phyloP scores from a whole-genome alignment of 2,797 vertebrate species.

The Pitangus sulphuratus region DNA sequence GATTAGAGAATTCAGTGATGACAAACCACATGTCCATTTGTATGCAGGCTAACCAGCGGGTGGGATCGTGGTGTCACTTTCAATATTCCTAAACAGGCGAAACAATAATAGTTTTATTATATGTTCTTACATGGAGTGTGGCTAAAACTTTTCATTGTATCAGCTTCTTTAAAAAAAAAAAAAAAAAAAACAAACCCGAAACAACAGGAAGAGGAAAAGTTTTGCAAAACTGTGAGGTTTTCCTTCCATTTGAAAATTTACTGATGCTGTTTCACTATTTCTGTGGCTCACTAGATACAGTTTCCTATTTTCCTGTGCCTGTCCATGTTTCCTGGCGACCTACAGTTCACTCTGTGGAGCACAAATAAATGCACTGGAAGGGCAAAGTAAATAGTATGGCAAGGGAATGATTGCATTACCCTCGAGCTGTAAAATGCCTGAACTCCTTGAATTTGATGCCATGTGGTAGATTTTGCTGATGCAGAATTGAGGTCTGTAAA shows the following conservation, averaged over 20 bases:
- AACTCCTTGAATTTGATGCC: neutral
- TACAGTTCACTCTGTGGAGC: neutral
- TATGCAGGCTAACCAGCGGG: neutral
- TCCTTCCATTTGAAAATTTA: neutral
- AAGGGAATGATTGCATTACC: neutral
- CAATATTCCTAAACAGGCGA: neutral
- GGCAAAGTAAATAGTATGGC: neutral
- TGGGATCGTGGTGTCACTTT: neutral
- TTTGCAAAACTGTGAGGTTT: neutral
- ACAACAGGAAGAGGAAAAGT: fast-evolving
- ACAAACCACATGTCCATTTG: neutral
- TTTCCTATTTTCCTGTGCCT: neutral
- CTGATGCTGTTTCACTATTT: neutral
- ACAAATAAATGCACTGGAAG: neutral
- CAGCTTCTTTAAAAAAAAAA: neutral
- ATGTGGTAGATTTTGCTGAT: neutral
- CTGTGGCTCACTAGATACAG: neutral
- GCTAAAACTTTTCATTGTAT: neutral
- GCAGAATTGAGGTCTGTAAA: neutral
- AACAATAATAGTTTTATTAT: neutral
- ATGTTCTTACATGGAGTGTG: neutral
- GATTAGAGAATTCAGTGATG: neutral
- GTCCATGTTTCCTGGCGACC: neutral
- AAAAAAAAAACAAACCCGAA: neutral
- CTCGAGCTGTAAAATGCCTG: neutral